Evolutionary conservation across 2,888 invertebrate species (phyloP), one percentile per base, ranked within the genome.

Genomic region (Morinoia aosen): DNA sequence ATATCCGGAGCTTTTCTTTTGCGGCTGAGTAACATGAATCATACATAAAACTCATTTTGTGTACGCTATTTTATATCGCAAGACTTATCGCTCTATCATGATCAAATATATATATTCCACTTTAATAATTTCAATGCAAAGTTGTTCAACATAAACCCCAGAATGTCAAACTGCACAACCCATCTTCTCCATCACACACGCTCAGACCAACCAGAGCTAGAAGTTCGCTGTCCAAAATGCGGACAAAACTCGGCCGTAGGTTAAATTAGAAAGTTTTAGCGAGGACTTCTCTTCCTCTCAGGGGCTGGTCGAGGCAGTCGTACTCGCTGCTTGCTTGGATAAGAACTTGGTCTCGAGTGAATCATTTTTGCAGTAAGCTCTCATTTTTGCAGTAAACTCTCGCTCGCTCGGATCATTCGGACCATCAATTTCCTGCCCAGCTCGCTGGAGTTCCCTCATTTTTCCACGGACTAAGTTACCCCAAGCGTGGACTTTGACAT

Each of bases 341-440:
- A 90, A 90, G 48, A 90, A 90, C 90, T 90, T 90, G 90, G 90
- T 48, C 90, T 48, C 90, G 90, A 90, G 90, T 16, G 90, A 90
- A 90, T 90, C 90, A 90, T 90, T 90, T 90, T 90, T 90, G 64
- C 64, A 64, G 64, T n/a, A n/a, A n/a, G n/a, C n/a, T n/a, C n/a
- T 90, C 90, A 90, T 90, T 90, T 90, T 90, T 90, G 76, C 76
- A 76, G 76, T 90, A 90, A 90, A 90, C 40, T 90, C 90, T 90
- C 48, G 90, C 40, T 40, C 16, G 40, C 40, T 48, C 16, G 48
- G 90, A 90, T 90, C 90, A 90, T 90, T 90, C 90, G 40, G 90
- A 40, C 90, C 90, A 90, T 90, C 90, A 90, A 90, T 90, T 90
- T 90, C 90, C 90, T 90, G 40, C 40, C 25, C 48, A 8, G 33